Evolutionary conservation across 2,113 vertebrate genomes (phyloP).

Genomic region (Burhinus oedicnemus): DNA sequence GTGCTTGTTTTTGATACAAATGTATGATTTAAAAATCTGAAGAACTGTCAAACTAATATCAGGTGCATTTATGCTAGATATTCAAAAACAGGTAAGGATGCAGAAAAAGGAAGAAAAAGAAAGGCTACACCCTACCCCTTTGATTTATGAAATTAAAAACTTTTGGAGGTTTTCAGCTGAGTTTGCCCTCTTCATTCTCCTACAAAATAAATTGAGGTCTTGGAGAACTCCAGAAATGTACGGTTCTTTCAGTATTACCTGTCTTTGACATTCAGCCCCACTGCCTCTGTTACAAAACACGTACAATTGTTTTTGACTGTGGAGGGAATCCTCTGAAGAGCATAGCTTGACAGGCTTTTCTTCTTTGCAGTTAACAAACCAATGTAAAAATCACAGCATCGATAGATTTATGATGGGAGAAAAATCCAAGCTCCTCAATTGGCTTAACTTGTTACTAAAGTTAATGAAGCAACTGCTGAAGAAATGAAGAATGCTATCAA

Average conservation of each 20-base stretch:
- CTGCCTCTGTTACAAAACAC: background rate
- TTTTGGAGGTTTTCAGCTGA: background rate
- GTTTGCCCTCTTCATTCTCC: background rate
- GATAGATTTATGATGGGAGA: background rate
- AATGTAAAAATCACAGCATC: background rate
- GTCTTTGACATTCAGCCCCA: background rate
- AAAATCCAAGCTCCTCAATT: background rate
- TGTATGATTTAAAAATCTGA: background rate
- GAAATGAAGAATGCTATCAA: background rate
- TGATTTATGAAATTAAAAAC: background rate
- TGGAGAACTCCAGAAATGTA: background rate
- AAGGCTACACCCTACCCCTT: background rate
- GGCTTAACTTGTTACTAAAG: background rate
- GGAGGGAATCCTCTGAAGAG: background rate
- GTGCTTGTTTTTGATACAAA: background rate
- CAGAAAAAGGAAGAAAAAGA: background rate
- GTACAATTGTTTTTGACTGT: background rate
- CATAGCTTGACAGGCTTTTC: background rate
- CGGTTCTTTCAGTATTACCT: background rate
- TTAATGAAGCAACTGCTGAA: background rate
- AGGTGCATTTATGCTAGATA: background rate
- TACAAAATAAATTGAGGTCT: background rate
- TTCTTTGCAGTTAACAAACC: background rate
- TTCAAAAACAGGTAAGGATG: background rate
- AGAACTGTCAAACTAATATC: background rate